A percentile compares a stretch with the other conserved stretches of the same genome.
Conservation (phyloP, 1,140 invertebrate species). For the Megalopta genalis region DNA sequence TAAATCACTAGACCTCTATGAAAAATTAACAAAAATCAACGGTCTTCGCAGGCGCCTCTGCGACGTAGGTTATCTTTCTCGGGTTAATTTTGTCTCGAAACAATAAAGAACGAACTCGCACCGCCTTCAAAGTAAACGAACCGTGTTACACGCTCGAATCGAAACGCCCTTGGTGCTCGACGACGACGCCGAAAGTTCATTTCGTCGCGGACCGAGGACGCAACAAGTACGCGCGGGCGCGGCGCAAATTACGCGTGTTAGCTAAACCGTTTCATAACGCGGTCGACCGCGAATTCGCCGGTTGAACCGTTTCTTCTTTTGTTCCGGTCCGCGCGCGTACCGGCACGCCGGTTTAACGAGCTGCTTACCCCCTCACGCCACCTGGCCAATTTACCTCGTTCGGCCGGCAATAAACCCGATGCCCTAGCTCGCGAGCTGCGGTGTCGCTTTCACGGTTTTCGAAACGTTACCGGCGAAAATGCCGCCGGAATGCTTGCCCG, state of each 20-base stretch:
- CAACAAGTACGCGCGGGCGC: conserved; percentile 10
- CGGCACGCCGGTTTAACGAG: not conserved
- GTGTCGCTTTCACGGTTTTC: too few species aligned
- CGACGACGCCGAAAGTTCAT: not conserved
- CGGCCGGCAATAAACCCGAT: not conserved
- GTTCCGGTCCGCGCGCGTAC: not conserved
- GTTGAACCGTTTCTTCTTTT: not conserved
- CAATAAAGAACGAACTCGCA: too few species aligned
- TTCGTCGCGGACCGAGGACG: not conserved
- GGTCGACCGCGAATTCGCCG: not conserved
- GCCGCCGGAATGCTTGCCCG: too few species aligned
- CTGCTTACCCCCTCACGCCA: not conserved
- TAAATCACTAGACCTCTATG: too few species aligned
- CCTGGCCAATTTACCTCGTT: not conserved
- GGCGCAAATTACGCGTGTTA: not conserved
- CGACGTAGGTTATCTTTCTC: too few species aligned
- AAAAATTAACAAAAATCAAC: too few species aligned
- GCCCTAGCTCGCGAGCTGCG: not conserved
- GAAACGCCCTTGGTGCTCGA: too few species aligned
- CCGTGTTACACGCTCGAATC: too few species aligned
- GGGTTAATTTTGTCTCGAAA: too few species aligned
- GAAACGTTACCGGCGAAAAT: too few species aligned
- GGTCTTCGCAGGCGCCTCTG: too few species aligned
- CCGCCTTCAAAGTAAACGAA: too few species aligned
- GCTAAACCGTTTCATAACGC: not conserved